Base-by-base conservation (phyloP, 2,888 invertebrate species). In the Cactoblastis cactorum region DNA sequence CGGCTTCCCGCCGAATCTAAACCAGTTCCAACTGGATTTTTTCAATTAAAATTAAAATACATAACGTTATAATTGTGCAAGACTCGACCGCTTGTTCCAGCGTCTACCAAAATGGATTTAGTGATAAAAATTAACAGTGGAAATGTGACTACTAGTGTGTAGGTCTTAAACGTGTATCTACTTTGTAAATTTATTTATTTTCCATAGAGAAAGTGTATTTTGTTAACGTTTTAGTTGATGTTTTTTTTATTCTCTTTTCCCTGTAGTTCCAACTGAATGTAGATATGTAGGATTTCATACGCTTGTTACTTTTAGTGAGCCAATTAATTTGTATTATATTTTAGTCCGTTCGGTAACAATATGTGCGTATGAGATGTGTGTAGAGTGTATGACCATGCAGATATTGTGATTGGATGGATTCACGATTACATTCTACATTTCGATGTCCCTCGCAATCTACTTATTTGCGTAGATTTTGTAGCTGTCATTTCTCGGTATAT, bases 181-280 rank as follows among this genome's bases (percentile, higher is more conserved):
- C 86, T 84, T 82, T 88, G 88, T 88, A 88, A 86, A 88, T 89
- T 88, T 87, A 85, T 86, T 82, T 84, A 85, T 87, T 88, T 87
- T 88, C 85, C 80, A 88, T 88, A 88, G 88, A 88, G 84, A 88
- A 88, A 83, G 84, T 83, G 88, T 89, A 89, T 88, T 89, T 88
- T 89, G 87, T 89, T 89, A 88, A 89, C 86, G 88, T 88, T 89
- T 84, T 89, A 89, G 88, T 88, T 88, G 87, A 87, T 88, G 83
- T 85, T 88, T 84, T 74, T n/a, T 74, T 74, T 79, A 81, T 82
- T 80, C 74, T 83, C 79, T 82, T 77, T 74, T 71, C 75, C 83
- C 71, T 67, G 63, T 84, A 85, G 86, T 81, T 83, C 83, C 83
- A 83, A 80, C 83, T 76, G 82, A 80, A 72, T 78, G 85, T 88